A percentile compares a stretch with the other conserved stretches of the same genome.
phyloP scores from a whole-genome alignment of 2,113 vertebrate species.

The Seriola quinqueradiata region DNA sequence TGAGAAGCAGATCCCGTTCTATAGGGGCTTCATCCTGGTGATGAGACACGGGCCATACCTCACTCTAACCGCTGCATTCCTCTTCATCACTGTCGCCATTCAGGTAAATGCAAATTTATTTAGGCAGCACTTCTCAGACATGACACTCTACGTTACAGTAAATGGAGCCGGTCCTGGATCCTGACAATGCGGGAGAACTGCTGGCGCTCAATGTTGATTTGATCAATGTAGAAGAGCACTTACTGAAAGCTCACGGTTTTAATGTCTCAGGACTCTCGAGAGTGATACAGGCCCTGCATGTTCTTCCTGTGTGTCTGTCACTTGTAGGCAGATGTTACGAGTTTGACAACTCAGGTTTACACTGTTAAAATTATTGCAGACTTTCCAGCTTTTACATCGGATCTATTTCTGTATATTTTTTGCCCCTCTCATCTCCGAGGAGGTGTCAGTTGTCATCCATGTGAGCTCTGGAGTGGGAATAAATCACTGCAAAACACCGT shows the following conservation, averaged over 20 bases:
- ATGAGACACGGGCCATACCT: conserved; percentile 92
- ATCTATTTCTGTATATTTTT: conserved; percentile 31
- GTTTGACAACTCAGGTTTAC: neutral
- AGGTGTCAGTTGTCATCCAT: conserved; percentile 66
- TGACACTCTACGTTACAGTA: conserved; percentile 37
- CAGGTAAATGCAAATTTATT: conserved; percentile 86
- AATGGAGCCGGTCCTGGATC: conserved; percentile 19
- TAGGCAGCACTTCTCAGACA: conserved; percentile 32
- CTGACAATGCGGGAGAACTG: conserved; percentile 30
- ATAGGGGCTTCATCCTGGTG: conserved; percentile 90
- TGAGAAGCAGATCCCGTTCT: conserved; percentile 89
- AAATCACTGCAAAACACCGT: conserved; percentile 44
- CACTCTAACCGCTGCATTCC: conserved; percentile 91
- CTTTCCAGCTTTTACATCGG: conserved; percentile 2
- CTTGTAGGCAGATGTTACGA: neutral
- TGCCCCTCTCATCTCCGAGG: conserved; percentile 26
- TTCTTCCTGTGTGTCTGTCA: conserved; percentile 1
- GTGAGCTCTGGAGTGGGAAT: conserved; percentile 36
- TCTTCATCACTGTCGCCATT: conserved; percentile 95
- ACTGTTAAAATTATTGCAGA: conserved; percentile 23
- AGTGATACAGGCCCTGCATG: neutral
- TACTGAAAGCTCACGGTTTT: conserved; percentile 42
- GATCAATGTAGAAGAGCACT: conserved; percentile 63
- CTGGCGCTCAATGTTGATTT: conserved; percentile 63
- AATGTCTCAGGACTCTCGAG: conserved; percentile 28